phyloP scores from a whole-genome alignment of 2,113 vertebrate genomes.

The Zootoca vivipara region DNA sequence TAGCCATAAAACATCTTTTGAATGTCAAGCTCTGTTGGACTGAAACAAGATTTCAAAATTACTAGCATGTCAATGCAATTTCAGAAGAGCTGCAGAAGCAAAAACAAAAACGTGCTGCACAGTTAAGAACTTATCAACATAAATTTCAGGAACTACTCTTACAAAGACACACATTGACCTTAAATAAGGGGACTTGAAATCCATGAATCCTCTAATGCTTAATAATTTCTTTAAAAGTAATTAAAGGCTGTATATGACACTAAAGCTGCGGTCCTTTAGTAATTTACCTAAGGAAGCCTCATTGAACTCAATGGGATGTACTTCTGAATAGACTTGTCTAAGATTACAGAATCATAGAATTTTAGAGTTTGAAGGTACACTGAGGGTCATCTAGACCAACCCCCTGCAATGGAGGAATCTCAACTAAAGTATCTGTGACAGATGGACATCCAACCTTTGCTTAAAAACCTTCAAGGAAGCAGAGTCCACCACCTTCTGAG shows the following conservation, averaged over 20 bases:
- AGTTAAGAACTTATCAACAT: background rate
- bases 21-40: constrained; percentile 46
- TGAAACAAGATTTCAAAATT: constrained; percentile 50
- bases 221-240: background rate
- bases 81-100: background rate
- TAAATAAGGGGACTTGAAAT: background rate
- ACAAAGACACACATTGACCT: background rate
- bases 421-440: no score
- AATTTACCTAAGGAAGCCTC: background rate
- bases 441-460: no score
- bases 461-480: no score
- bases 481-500: no score
- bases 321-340: background rate
- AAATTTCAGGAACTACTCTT: background rate
- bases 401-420: no score
- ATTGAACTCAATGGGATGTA: background rate
- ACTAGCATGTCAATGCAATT: constrained; percentile 17
- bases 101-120: background rate
- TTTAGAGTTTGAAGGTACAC: no score
- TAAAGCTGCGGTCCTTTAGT: background rate
- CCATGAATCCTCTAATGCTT: background rate
- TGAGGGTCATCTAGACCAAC: no score
- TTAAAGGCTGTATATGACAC: background rate
- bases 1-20: constrained; percentile 40
- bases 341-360: no score